Evolutionary conservation across 2,797 vertebrate species (phyloP).

Genomic region (Notoglanidium macrostoma): DNA sequence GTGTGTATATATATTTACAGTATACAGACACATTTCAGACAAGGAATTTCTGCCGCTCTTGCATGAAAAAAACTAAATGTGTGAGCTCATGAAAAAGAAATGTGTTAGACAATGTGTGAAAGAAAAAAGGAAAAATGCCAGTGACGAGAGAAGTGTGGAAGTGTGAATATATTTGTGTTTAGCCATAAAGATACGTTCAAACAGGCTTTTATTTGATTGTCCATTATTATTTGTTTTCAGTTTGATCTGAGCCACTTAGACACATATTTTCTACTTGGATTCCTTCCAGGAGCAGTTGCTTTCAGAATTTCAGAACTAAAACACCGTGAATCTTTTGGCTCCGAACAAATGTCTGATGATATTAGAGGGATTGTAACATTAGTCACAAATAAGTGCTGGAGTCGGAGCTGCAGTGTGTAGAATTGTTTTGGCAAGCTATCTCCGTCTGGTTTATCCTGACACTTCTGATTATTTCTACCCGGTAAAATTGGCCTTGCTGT

Average conservation of each 20-base stretch:
- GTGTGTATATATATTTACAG: too few relatives aligned
- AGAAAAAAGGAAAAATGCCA: neutral
- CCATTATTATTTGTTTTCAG: neutral
- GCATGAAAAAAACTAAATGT: neutral
- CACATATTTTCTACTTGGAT: constrained; percentile 11
- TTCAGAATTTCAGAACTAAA: constrained; percentile 19
- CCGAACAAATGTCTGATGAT: constrained; percentile 27
- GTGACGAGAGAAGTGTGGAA: neutral
- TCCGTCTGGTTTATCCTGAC: constrained; percentile 17
- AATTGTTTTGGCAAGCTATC: constrained; percentile 11
- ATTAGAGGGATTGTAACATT: constrained; percentile 25
- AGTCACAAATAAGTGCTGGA: constrained; percentile 23
- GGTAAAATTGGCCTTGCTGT: constrained; percentile 28
- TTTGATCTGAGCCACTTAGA: neutral
- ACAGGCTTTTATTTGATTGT: neutral
- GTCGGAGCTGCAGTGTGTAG: neutral
- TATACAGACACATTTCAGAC: neutral
- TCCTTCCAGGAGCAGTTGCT: constrained; percentile 1
- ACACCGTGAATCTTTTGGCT: neutral
- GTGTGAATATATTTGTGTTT: neutral
- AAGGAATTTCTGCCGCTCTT: neutral
- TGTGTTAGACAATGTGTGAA: neutral
- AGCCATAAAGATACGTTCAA: neutral
- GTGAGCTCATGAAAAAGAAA: constrained; percentile 5
- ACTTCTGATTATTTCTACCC: constrained; percentile 14